Base-by-base conservation (phyloP, 2,888 invertebrate genomes). In the Parapristionchus giblindavisi region DNA sequence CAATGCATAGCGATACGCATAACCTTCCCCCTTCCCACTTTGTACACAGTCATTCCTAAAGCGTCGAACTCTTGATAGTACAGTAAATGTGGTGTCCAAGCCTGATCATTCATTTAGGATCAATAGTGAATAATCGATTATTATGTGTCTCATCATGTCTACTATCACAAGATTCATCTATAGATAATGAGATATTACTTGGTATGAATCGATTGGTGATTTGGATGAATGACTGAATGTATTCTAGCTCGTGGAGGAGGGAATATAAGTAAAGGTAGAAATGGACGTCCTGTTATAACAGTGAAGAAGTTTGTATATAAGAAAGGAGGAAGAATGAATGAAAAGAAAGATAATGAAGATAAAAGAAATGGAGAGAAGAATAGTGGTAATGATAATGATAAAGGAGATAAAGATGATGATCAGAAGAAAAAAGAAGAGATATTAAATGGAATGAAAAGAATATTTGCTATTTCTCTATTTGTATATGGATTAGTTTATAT, bases 401-500 rank as follows among this genome's bases (percentile, higher is more conserved):
- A 56, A 56, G 27, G 36, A 17, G 56, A 38, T 11, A 32, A 56
- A 14, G 48, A 72, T 60, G 60, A 72, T 43, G 58, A 71, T 14
- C 36, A 56, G 40, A 60, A 60, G 60, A 72, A 60, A 11, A 60
- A 34, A 32, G 72, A 60, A 34, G 54, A 70, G 24, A 36, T 70
- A 5, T 27, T 70, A 11, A 56, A 77, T 36, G 77, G 71, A 21
- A 75, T 85, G 78, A 84, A 82, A 60, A 77, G 78, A 56, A 77
- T 77, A 54, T 79, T 83, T 6, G 84, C 82, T 0, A 78, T 85
- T 34, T 78, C 82, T 3, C 75, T 85, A 2, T 84, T 84, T 72
- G 75, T 82, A 21, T 84, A 83, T 51, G 85, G 85, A 52, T 29
- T 83, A 21, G 32, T 83, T 3, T 79, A 78, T 75, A 81, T 84